Percentiles rank a stretch among this genome's conserved stretches.
phyloP scores from a whole-genome alignment of 2,113 vertebrate genomes.

The Zosterops japonicus region DNA sequence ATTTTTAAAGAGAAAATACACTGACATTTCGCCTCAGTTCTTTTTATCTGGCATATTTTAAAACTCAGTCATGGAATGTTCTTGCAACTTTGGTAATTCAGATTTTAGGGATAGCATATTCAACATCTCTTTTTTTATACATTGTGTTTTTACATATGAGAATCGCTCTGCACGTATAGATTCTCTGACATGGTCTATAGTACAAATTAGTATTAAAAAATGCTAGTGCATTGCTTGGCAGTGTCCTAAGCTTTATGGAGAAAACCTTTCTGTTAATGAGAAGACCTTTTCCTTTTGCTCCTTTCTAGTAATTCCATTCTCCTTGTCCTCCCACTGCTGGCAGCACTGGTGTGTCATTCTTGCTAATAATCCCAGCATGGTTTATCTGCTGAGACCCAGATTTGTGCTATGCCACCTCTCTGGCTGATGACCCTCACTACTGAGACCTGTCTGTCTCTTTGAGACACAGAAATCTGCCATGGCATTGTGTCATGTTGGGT shows the following conservation, averaged over 20 bases:
- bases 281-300: not conserved
- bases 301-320: not conserved
- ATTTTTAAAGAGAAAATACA: not conserved
- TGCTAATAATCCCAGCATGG: not conserved
- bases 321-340: not conserved
- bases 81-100: not conserved
- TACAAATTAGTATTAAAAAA: not conserved
- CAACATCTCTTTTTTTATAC: not conserved
- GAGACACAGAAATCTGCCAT: not conserved
- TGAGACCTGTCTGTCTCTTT: not conserved
- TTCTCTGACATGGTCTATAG: not conserved
- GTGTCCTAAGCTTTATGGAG: not conserved
- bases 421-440: not conserved
- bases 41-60: not conserved
- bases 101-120: not conserved
- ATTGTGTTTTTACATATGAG: not conserved
- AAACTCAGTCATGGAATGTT: not conserved
- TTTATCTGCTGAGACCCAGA: not conserved
- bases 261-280: not conserved
- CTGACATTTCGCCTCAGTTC: not conserved
- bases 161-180: not conserved
- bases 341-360: not conserved
- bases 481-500: not conserved
- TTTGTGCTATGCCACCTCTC: not conserved
- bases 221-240: not conserved